These are phyloP conservation scores for Lutraria rhynchaena DNA, from an alignment of 1,140 invertebrate species.

Conservation along the genomic window DNA sequence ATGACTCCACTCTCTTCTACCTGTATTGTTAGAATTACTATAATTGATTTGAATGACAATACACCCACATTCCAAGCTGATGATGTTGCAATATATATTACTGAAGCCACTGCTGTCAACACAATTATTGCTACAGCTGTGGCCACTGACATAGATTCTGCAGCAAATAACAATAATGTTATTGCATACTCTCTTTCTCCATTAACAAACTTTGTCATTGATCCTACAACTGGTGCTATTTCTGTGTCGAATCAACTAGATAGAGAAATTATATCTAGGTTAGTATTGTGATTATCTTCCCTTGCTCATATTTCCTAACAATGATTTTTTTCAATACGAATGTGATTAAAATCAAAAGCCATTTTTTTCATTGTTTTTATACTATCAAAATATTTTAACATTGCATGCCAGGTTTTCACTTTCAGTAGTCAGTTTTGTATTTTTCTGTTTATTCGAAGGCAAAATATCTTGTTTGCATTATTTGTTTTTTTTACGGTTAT, in stretches of 20 bases:
- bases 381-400: too few relatives aligned
- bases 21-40: constrained; percentile 52
- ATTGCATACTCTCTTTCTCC: constrained; percentile 24
- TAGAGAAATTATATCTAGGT: constrained; percentile 58
- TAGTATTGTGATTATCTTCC: background rate
- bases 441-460: too few relatives aligned
- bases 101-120: constrained; percentile 25
- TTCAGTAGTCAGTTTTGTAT: too few relatives aligned
- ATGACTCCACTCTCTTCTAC: constrained; percentile 20
- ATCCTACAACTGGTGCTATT: constrained; percentile 21
- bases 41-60: constrained; percentile 60
- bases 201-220: constrained; percentile 31
- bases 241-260: constrained; percentile 48
- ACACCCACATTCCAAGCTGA: constrained; percentile 37
- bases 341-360: too few relatives aligned
- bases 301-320: too few relatives aligned
- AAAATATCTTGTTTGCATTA: too few relatives aligned
- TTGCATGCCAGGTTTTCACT: too few relatives aligned
- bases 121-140: constrained; percentile 27
- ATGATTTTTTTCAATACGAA: too few relatives aligned
- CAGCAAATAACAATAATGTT: constrained; percentile 51
- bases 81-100: constrained; percentile 40
- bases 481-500: too few relatives aligned
- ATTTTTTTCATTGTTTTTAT: too few relatives aligned
- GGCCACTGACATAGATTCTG: constrained; percentile 52